Evolutionary conservation across 1,140 invertebrate genomes (phyloP).

Genomic region (Phymastichus coffea): DNA sequence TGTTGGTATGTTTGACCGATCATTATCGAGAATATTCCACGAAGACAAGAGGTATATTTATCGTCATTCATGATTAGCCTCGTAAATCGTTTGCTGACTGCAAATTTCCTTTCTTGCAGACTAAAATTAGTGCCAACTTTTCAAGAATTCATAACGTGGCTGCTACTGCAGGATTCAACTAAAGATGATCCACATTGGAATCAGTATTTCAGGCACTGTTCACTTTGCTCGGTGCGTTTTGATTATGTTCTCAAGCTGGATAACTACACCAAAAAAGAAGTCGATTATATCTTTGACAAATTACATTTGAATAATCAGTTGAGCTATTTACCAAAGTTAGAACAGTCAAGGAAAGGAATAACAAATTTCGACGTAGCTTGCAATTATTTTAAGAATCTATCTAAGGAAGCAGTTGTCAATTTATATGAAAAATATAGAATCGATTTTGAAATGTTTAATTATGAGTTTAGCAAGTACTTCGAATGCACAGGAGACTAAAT

Average conservation of each 20-base stretch:
- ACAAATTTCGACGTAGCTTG: constrained; percentile 45
- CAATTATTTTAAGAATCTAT: constrained; percentile 47
- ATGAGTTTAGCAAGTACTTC: constrained; percentile 41
- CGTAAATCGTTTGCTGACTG: no score
- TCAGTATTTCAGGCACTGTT: constrained; percentile 49
- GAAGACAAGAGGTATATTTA: constrained; percentile 39
- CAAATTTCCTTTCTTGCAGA: no score
- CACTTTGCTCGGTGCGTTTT: constrained; percentile 45
- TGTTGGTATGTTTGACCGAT: constrained; percentile 33
- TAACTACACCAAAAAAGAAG: constrained; percentile 36
- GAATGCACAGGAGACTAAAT: constrained; percentile 33
- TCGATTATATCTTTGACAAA: constrained; percentile 44
- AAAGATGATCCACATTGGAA: constrained; percentile 52
- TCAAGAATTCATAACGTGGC: constrained; percentile 49
- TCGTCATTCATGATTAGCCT: no score
- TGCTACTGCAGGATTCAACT: constrained; percentile 38
- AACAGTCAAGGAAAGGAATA: constrained; percentile 31
- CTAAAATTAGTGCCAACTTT: constrained; percentile 53
- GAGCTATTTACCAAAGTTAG: constrained; percentile 36
- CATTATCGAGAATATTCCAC: constrained; percentile 44
- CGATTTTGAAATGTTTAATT: constrained; percentile 54
- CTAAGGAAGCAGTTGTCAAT: constrained; percentile 35
- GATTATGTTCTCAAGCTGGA: constrained; percentile 49
- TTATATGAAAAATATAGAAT: constrained; percentile 48
- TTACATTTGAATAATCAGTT: constrained; percentile 34